Evolutionary conservation across 2,113 vertebrate species (phyloP).

Genomic region (Tragulus kanchil): DNA sequence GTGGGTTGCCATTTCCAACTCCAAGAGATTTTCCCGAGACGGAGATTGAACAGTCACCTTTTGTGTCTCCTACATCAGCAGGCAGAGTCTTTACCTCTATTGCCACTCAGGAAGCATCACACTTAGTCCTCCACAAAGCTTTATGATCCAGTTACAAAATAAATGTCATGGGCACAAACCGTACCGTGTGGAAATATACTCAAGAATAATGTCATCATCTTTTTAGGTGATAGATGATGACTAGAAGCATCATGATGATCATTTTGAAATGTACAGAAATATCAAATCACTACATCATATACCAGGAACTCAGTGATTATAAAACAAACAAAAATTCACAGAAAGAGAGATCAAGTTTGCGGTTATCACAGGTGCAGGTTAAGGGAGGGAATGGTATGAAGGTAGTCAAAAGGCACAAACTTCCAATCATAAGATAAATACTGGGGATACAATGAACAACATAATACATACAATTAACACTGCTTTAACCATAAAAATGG

Average conservation of each 20-base stretch:
- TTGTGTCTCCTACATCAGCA: neutral
- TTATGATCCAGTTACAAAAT: neutral
- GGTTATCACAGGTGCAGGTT: neutral
- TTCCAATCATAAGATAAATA: neutral
- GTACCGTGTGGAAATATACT: neutral
- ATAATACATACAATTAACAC: neutral
- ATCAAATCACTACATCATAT: neutral
- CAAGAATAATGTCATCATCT: neutral
- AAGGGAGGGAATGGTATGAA: neutral
- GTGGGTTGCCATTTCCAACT: too few relatives aligned
- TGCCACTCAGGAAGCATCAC: neutral
- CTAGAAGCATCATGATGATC: neutral
- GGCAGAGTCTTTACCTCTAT: neutral
- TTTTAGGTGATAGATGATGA: neutral
- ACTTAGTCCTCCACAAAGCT: neutral
- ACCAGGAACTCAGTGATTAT: neutral
- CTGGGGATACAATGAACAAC: neutral
- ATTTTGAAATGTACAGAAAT: neutral
- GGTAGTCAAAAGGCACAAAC: neutral
- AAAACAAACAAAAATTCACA: neutral
- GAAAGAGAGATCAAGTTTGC: neutral
- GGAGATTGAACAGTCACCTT: neutral
- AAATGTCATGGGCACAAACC: neutral
- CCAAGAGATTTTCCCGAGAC: neutral
- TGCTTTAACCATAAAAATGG: neutral